Base-by-base conservation (phyloP, 2,113 vertebrate species). In the Hippocampus guttulatus region DNA sequence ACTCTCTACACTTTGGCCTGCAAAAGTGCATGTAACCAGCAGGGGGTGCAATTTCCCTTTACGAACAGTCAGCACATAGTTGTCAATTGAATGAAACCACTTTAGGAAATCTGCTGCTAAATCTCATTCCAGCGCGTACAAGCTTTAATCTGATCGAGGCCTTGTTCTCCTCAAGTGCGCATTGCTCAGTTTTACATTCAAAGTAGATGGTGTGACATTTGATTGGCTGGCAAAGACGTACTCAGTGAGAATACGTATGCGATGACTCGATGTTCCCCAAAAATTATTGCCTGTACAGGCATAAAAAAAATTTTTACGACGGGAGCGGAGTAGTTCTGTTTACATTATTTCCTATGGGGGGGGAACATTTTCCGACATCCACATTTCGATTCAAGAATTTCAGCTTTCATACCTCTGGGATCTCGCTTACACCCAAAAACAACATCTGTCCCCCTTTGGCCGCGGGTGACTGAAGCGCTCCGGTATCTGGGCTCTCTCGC, bases 361-460 rank as follows among this genome's bases (percentile, higher is more conserved):
- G 51, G 9, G 0, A 3, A 9, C 9, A 41, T 40, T n/a, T 64
- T 23, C 20, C n/a, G 40, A 23, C 8, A 23, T 15, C 12, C 40
- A 11, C 23, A 43, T 0, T 8, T 27, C 51, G 1, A 40, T 65
- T 23, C 57, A 30, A 69, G 43, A n/a, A 71, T 51, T 55, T 43
- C 6, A 41, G 41, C 49, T 8, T 70, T 79, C 81, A 45, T 69
- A 74, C 75, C 71, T 70, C 64, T 20, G 73, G 58, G 73, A 74
- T 70, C 71, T 79, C 25, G n/a, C 73, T 61, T 64, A 62, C 71
- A 75, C 85, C 81, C 77, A 90, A 86, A 38, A 89, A 79, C 85
- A 89, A 85, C 87, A 91, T 89, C 87, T 89, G 87, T 82, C 81
- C 78, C 81, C 78, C 82, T 75, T 88, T 64, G 68, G 70, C 83